phyloP scores from a whole-genome alignment of 2,113 vertebrate species.

The Neotragus moschatus region DNA sequence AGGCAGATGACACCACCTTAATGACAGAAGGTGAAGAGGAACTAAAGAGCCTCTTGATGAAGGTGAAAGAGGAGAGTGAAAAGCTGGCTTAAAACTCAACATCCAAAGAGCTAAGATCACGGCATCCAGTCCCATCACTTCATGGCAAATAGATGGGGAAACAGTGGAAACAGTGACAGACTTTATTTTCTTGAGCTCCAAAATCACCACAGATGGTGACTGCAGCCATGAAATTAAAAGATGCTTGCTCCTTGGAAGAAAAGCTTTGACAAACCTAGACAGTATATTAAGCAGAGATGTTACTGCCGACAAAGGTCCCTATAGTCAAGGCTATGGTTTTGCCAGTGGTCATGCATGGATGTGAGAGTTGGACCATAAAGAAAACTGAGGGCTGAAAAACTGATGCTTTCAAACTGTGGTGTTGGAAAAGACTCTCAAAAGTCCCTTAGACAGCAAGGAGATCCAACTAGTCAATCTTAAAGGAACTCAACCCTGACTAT shows the following conservation, averaged over 20 bases:
- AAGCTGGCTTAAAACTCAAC: not conserved
- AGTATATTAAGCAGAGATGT: not conserved
- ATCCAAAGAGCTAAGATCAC: not conserved
- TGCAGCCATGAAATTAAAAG: not conserved
- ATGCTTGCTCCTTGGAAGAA: not conserved
- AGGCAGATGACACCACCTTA: not conserved
- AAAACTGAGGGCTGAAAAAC: not conserved
- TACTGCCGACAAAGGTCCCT: not conserved
- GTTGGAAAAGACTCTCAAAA: not conserved
- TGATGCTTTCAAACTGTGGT: not conserved
- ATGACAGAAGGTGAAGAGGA: not conserved
- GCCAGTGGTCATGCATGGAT: not conserved
- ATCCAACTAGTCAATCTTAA: not conserved
- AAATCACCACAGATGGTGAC: not conserved
- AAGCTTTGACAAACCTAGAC: not conserved
- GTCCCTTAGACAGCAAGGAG: not conserved
- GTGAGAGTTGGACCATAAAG: not conserved
- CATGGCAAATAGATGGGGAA: not conserved
- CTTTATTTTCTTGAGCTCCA: not conserved
- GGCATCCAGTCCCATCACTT: not conserved
- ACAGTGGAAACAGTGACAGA: not conserved
- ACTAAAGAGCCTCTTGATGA: not conserved
- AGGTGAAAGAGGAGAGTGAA: not conserved
- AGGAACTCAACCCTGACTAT: not conserved
- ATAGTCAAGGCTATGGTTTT: not conserved